Percentiles rank a stretch among this genome's conserved stretches.
These are phyloP conservation scores for Chaenocephalus aceratus DNA, from an alignment of 2,113 vertebrate species.

Conservation along the genomic window DNA sequence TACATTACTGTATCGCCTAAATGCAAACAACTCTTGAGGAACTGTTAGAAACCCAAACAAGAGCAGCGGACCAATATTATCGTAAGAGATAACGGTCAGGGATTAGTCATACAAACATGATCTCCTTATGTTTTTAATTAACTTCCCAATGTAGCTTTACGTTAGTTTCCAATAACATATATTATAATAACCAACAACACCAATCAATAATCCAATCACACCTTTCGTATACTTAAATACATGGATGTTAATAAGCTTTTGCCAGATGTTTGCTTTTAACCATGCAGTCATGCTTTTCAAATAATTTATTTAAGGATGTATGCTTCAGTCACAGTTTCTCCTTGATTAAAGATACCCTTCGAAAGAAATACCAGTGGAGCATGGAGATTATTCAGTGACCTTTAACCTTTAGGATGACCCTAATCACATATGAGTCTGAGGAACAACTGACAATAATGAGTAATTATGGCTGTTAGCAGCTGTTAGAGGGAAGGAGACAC, in stretches of 20 bases:
- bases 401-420: conserved; percentile 50
- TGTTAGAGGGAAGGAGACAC: not conserved
- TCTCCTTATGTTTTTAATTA: too few species aligned
- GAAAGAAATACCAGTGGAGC: conserved; percentile 5
- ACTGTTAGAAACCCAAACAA: conserved; percentile 3
- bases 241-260: not conserved
- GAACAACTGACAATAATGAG: conserved; percentile 41
- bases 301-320: not conserved
- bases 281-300: not conserved
- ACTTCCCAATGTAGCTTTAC: not conserved
- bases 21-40: conserved; percentile 41
- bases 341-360: not conserved
- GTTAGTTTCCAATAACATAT: not conserved
- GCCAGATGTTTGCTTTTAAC: not conserved
- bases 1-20: conserved; percentile 50
- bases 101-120: not conserved
- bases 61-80: not conserved
- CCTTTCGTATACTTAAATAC: not conserved
- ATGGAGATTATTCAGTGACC: conserved; percentile 37
- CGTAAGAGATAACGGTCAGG: not conserved
- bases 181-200: too few species aligned
- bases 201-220: too few species aligned
- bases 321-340: not conserved
- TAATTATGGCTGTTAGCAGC: conserved; percentile 42
- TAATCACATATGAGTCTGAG: conserved; percentile 37